Evolutionary conservation across 2,888 invertebrate species (phyloP), one percentile per base, ranked within the genome.

Genomic region (Trichogramma dendrolimi): DNA sequence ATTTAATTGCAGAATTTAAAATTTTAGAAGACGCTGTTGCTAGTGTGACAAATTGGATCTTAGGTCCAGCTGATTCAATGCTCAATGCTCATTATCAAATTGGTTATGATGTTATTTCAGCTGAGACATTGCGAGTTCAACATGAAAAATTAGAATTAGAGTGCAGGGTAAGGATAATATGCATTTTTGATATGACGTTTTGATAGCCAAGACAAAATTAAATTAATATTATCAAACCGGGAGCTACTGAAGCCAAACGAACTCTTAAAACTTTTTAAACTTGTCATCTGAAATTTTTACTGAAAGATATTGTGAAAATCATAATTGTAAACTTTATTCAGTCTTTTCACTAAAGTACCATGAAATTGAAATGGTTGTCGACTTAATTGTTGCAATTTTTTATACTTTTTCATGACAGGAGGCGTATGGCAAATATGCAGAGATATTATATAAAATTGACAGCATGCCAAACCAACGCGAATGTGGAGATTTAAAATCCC

Each of bases 401-500:
- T 41, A n/a, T 38, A 14, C 50, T 44, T 58, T 47, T n/a, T 58
- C 41, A 50, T 61, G 46, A 5, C 67, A 86, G 85, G 89, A 91
- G 71, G 88, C 91, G 1, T 91, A 91, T 71, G 89, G 89, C 10
- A 85, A 87, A 71, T 91, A 91, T 77, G 90, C 90, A 0, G 90
- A 91, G 73, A 75, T 91, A 51, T 81, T 90, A 8, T 89, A 91
- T 74, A 86, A 87, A 77, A 87, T 90, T 56, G 87, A 87, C 55
- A 81, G 81, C 52, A 80, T 88, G 61, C 80, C 84, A 1, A 80
- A 81, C 46, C 79, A 80, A 53, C 69, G 70, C 55, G 58, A 76
- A 43, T 82, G 80, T 54, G 77, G 73, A 58, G 89, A 90, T 76
- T 79, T 92, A 54, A 80, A 85, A 64, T 87, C 89, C 1, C 89